These are phyloP conservation scores for Macrotrachela quadricornifera DNA, from an alignment of 1,140 invertebrate species.

Conservation along the genomic window DNA sequence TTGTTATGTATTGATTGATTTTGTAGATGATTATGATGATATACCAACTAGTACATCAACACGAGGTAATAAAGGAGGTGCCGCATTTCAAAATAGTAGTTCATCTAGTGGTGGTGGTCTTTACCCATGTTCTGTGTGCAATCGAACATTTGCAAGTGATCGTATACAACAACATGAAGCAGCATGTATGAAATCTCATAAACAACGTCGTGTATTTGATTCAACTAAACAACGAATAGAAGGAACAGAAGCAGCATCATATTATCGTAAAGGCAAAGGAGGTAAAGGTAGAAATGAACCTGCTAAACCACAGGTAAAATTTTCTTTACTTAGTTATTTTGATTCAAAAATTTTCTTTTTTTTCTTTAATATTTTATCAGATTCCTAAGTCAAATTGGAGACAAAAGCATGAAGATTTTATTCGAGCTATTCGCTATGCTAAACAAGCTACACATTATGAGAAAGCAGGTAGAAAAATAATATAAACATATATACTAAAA, in stretches of 20 bases:
- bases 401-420: conserved; percentile 73
- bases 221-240: conserved; percentile 53
- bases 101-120: conserved; percentile 8
- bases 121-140: conserved; percentile 27
- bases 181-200: conserved; percentile 43
- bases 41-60: no score
- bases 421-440: conserved; percentile 61
- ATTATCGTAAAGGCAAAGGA: conserved; percentile 33
- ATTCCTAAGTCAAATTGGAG: conserved; percentile 48
- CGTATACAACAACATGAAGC: conserved; percentile 53
- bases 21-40: no score
- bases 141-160: conserved; percentile 48
- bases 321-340: no score
- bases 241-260: conserved; percentile 66
- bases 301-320: no score
- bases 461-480: conserved; percentile 27
- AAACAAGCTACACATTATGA: conserved; percentile 59
- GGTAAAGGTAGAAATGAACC: not conserved
- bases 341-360: conserved; percentile 1
- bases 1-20: no score
- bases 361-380: no score
- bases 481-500: no score
- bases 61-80: no score
- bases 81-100: no score
- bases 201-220: conserved; percentile 56